Conservation (phyloP, 2,113 vertebrate species). For the Spheniscus mendiculus region DNA sequence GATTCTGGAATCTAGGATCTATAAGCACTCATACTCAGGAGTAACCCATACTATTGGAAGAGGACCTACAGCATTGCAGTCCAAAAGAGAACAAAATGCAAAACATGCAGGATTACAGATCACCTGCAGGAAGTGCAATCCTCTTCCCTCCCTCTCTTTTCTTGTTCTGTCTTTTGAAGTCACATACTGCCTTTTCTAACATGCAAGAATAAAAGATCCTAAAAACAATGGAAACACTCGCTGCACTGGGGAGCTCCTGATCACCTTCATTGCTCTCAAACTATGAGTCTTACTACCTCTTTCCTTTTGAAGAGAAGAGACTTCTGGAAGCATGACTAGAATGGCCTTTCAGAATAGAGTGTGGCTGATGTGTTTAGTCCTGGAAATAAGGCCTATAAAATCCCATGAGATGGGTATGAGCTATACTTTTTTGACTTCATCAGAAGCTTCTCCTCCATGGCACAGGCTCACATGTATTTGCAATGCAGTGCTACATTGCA, state of each 20-base stretch:
- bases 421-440: neutral
- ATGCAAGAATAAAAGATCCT: neutral
- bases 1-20: neutral
- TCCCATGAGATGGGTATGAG: neutral
- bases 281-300: neutral
- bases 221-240: neutral
- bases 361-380: neutral
- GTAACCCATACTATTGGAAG: neutral
- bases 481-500: neutral
- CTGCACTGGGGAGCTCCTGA: neutral
- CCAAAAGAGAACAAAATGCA: neutral
- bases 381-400: neutral
- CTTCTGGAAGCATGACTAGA: neutral
- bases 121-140: neutral
- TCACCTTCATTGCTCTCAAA: neutral
- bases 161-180: neutral
- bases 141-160: neutral
- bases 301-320: neutral
- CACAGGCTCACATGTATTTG: neutral
- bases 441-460: neutral
- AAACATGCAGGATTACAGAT: neutral
- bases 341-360: neutral
- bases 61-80: neutral
- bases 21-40: neutral
- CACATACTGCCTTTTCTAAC: neutral